phyloP scores from a whole-genome alignment of 2,113 vertebrate species.

The Heterochromis multidens region DNA sequence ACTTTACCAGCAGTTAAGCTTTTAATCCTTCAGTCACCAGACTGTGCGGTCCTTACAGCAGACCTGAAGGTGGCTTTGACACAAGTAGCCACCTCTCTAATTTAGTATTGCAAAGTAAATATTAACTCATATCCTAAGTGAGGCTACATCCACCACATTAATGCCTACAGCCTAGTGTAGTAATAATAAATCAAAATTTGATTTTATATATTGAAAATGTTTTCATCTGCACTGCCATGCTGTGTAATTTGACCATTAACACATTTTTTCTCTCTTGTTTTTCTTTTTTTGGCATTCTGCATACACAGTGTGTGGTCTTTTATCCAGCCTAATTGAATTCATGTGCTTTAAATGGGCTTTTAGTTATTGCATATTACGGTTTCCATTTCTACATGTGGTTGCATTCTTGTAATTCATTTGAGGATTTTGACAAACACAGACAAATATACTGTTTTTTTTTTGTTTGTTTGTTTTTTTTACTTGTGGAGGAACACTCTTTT shows the following conservation, averaged over 20 bases:
- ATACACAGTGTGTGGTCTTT: background rate
- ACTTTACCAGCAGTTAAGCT: slow-evolving; percentile 36
- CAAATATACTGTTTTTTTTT: background rate
- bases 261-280: background rate
- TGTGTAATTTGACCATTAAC: background rate
- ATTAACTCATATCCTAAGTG: background rate
- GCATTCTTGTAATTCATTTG: background rate
- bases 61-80: background rate
- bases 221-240: background rate
- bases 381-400: background rate
- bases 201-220: background rate
- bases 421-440: background rate
- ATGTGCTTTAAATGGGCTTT: background rate
- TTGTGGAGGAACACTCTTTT: background rate
- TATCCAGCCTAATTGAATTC: background rate
- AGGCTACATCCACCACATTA: background rate
- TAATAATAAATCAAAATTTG: background rate
- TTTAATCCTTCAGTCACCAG: slow-evolving; percentile 48
- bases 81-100: background rate
- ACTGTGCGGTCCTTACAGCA: background rate
- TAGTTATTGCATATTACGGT: background rate
- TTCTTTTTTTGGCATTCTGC: background rate
- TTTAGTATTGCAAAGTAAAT: background rate
- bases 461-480: background rate
- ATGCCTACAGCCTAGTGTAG: background rate